These are phyloP conservation scores for Leptinotarsa tumamoca DNA, from an alignment of 2,888 invertebrate genomes.

Conservation along the genomic window DNA sequence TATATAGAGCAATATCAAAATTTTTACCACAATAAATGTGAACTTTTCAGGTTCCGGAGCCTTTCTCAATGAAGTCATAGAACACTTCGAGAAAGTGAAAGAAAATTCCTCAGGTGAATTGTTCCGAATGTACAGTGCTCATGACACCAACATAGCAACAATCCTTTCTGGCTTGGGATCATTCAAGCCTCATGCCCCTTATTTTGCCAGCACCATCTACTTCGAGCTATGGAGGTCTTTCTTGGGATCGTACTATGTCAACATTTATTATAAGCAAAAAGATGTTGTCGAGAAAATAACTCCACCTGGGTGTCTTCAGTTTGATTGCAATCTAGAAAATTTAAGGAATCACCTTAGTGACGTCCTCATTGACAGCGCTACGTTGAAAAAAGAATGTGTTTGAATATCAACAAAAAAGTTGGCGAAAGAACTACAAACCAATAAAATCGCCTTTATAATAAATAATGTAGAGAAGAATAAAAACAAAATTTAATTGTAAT, in stretches of 20 bases:
- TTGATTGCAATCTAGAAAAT: slow-evolving; percentile 23
- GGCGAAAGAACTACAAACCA: no score
- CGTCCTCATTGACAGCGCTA: not conserved
- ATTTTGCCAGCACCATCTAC: not conserved
- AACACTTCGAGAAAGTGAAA: no score
- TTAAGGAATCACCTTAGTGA: slow-evolving; percentile 5
- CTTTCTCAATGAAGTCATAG: not conserved
- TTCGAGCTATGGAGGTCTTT: not conserved
- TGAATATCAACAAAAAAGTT: no score
- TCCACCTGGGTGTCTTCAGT: slow-evolving; percentile 19
- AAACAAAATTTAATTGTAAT: no score
- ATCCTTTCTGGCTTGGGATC: not conserved
- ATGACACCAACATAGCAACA: slow-evolving; percentile 27
- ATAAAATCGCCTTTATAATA: no score
- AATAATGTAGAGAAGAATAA: no score
- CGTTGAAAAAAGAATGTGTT: no score
- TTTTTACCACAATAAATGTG: no score
- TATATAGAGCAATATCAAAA: no score
- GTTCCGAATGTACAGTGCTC: slow-evolving; percentile 31
- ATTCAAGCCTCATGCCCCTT: not conserved
- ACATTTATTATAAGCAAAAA: slow-evolving; percentile 28
- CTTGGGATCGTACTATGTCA: slow-evolving; percentile 7
- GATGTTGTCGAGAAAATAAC: slow-evolving; percentile 23
- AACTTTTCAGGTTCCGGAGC: slow-evolving; percentile 63
- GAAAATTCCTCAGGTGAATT: slow-evolving; percentile 15